Evolutionary conservation across 2,888 invertebrate genomes (phyloP).

Genomic region (Tribolium freemani): DNA sequence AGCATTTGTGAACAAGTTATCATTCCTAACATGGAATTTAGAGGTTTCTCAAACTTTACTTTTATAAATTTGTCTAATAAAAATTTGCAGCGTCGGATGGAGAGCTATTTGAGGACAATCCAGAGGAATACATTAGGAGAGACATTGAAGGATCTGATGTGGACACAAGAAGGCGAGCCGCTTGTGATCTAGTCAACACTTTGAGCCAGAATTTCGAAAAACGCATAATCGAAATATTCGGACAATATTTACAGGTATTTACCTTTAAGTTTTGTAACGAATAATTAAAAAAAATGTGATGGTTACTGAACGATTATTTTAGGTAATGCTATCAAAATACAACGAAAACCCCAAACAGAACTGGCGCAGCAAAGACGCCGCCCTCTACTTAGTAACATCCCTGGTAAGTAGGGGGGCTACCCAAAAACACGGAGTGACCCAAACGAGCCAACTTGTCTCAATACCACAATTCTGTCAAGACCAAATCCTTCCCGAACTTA

Average conservation of each 20-base stretch:
- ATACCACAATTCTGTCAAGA: slow-evolving; percentile 89
- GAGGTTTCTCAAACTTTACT: slow-evolving; percentile 73
- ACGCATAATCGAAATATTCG: slow-evolving; percentile 89
- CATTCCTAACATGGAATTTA: slow-evolving; percentile 97
- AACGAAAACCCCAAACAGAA: slow-evolving; percentile 79
- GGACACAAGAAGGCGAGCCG: slow-evolving; percentile 94
- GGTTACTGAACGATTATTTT: background rate
- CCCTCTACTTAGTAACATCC: slow-evolving; percentile 95
- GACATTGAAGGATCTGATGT: slow-evolving; percentile 99
- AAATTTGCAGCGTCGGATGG: slow-evolving; percentile 83
- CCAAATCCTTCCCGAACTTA: slow-evolving; percentile 90
- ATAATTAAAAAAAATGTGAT: too few relatives aligned
- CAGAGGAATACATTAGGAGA: slow-evolving; percentile 95
- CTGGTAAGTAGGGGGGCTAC: slow-evolving; percentile 92
- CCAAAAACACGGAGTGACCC: slow-evolving; percentile 91
- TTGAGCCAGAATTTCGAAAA: slow-evolving; percentile 90
- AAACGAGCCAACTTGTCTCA: slow-evolving; percentile 91
- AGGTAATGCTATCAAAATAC: slow-evolving; percentile 86
- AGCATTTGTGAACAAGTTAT: slow-evolving; percentile 98
- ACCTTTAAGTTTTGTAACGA: too few relatives aligned
- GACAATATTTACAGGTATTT: slow-evolving; percentile 85
- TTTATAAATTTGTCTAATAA: background rate
- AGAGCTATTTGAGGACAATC: slow-evolving; percentile 97
- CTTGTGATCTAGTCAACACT: slow-evolving; percentile 96
- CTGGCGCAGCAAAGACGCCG: slow-evolving; percentile 97